A percentile compares a stretch with the other conserved stretches of the same genome.
phyloP scores from a whole-genome alignment of 2,797 vertebrate species.

The Linurgus olivaceus region DNA sequence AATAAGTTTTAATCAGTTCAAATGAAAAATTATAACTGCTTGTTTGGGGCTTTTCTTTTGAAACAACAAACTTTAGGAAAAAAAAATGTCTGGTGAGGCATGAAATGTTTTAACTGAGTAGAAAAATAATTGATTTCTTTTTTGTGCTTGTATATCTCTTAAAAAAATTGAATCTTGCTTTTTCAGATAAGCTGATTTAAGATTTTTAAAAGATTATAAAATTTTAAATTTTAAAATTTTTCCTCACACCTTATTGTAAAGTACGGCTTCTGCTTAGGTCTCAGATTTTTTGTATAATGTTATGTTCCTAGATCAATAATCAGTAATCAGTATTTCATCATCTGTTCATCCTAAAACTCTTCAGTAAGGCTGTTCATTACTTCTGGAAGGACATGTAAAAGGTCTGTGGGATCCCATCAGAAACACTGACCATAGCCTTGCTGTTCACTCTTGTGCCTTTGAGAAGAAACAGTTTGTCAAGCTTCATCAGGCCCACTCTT shows the following conservation, averaged over 20 bases:
- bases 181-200: background rate
- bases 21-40: background rate
- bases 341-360: background rate
- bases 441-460: background rate
- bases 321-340: background rate
- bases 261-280: background rate
- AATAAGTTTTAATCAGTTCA: background rate
- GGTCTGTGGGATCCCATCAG: background rate
- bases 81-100: background rate
- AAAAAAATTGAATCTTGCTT: background rate
- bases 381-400: background rate
- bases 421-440: background rate
- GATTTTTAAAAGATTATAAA: background rate
- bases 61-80: background rate
- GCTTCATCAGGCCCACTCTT: background rate
- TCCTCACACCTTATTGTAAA: background rate
- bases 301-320: background rate
- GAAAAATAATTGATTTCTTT: fast-evolving
- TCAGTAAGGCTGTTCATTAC: background rate
- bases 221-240: background rate
- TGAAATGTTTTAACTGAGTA: background rate
- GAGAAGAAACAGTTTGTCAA: background rate
- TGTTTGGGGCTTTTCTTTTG: background rate
- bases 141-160: background rate
- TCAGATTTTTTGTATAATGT: background rate